phyloP scores from a whole-genome alignment of 2,113 vertebrate genomes.

The Atractosteus spatula region DNA sequence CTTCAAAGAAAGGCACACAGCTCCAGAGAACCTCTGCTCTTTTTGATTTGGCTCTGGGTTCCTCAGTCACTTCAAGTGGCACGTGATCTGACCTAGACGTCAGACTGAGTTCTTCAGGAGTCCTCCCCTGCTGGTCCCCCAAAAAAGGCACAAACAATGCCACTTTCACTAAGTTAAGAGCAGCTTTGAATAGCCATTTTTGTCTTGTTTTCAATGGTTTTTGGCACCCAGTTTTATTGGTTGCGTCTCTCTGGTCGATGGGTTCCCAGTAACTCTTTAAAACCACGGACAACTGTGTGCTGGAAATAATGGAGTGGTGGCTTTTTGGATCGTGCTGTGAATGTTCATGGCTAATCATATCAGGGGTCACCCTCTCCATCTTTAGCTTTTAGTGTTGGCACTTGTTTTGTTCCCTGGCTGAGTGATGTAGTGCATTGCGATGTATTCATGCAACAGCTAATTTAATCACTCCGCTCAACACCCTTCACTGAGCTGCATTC shows the following conservation, averaged over 20 bases:
- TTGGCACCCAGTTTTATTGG: slow-evolving; percentile 71
- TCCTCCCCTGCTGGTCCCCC: slow-evolving; percentile 71
- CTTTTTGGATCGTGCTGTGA: slow-evolving; percentile 62
- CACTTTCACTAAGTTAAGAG: slow-evolving; percentile 63
- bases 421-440: slow-evolving; percentile 80
- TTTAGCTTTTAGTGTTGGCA: slow-evolving; percentile 64
- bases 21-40: slow-evolving; percentile 39
- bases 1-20: slow-evolving; percentile 53
- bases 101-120: slow-evolving; percentile 54
- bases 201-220: slow-evolving; percentile 64
- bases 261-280: slow-evolving; percentile 58
- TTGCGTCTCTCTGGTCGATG: slow-evolving; percentile 42
- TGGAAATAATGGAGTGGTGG: slow-evolving; percentile 51
- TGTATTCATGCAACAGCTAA: slow-evolving; percentile 77
- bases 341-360: slow-evolving; percentile 78
- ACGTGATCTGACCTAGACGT: slow-evolving; percentile 67
- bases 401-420: slow-evolving; percentile 74
- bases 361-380: slow-evolving; percentile 72
- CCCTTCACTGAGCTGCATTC: slow-evolving; percentile 28
- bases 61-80: slow-evolving; percentile 52
- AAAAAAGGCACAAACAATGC: slow-evolving; percentile 78
- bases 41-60: slow-evolving; percentile 41
- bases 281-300: slow-evolving; percentile 34
- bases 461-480: slow-evolving; percentile 66
- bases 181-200: slow-evolving; percentile 61